Conservation (phyloP, 1,140 invertebrate genomes). For the Zelostemma sp. region DNA sequence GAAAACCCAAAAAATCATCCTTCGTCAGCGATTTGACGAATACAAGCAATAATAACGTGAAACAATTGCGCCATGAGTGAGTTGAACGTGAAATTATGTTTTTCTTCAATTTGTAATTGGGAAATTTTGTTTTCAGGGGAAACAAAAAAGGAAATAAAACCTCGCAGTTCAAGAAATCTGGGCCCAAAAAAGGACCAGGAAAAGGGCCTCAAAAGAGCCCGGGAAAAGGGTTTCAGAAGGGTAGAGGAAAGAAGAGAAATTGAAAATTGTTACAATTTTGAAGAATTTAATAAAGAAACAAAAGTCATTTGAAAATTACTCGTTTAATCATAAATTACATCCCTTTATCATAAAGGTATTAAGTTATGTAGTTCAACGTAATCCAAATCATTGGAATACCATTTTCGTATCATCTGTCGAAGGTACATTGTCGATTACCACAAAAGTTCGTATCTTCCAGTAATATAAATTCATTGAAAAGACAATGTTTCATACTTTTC, state of each 20-base stretch:
- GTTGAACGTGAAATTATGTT: conserved; percentile 38
- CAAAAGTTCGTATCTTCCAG: conserved; percentile 36
- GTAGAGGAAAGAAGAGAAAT: too few relatives aligned
- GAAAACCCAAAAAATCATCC: conserved; percentile 64
- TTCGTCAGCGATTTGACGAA: conserved; percentile 82
- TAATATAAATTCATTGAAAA: conserved; percentile 63
- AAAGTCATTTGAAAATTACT: conserved; percentile 43
- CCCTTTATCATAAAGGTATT: conserved; percentile 32
- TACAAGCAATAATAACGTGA: conserved; percentile 77
- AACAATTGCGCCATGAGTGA: conserved; percentile 78
- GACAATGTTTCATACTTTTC: conserved; percentile 52
- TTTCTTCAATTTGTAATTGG: conserved; percentile 24
- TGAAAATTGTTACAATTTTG: too few relatives aligned
- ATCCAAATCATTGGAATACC: conserved; percentile 25
- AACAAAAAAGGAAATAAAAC: conserved; percentile 1
- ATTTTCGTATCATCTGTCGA: conserved; percentile 44
- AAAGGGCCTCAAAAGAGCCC: too few relatives aligned
- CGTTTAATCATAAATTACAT: conserved; percentile 50
- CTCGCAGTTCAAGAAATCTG: conserved; percentile 8
- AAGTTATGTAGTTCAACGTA: conserved; percentile 28
- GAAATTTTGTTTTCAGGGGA: conserved; percentile 3
- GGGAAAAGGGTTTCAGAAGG: too few relatives aligned
- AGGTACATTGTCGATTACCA: conserved; percentile 46
- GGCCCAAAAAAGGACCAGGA: too few relatives aligned
- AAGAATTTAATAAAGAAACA: conserved; percentile 13